These are phyloP conservation scores for Crocuta crocuta DNA, from an alignment of 2,113 vertebrate genomes.

Conservation along the genomic window DNA sequence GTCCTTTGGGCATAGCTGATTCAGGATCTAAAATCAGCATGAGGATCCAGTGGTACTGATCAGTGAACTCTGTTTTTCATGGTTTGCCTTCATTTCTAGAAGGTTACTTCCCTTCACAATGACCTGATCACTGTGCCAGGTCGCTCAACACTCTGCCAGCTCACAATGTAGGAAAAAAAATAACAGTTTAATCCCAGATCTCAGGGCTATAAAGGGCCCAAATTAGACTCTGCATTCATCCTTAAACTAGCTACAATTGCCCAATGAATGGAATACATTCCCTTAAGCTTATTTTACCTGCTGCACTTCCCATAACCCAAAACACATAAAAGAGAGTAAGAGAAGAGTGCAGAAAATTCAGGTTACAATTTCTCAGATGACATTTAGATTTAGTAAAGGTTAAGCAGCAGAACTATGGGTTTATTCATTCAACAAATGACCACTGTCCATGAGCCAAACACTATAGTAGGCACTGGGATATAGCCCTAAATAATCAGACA, in stretches of 20 bases:
- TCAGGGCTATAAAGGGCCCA: not conserved
- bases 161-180: not conserved
- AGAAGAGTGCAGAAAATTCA: not conserved
- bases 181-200: not conserved
- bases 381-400: not conserved
- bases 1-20: not conserved
- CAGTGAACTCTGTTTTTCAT: not conserved
- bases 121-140: not conserved
- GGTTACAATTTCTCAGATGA: not conserved
- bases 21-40: not conserved
- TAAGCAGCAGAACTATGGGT: not conserved
- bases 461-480: not conserved
- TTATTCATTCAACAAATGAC: not conserved
- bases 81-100: not conserved
- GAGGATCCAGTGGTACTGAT: not conserved
- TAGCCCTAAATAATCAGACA: not conserved
- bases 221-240: not conserved
- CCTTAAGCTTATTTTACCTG: not conserved
- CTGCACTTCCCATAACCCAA: not conserved
- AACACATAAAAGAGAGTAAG: not conserved
- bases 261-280: not conserved
- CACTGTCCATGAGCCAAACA: not conserved
- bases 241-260: not conserved
- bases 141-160: not conserved
- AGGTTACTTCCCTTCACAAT: not conserved